Conservation (phyloP, 2,113 vertebrate genomes). For the Clarias batrachus region DNA sequence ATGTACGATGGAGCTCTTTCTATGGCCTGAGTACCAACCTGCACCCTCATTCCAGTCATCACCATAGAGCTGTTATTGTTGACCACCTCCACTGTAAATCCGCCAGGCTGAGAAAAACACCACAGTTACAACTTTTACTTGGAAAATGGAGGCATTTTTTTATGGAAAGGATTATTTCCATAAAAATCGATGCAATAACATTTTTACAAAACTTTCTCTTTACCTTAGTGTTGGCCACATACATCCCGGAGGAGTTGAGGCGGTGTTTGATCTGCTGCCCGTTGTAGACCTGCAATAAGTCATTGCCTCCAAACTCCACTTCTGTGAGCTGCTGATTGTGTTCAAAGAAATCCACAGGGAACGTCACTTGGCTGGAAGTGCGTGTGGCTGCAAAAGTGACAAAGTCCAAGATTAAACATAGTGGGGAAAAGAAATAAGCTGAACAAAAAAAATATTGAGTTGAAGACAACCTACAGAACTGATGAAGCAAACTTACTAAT, state of each 20-base stretch:
- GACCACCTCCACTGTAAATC: slow-evolving; percentile 91
- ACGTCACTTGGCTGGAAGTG: slow-evolving; percentile 93
- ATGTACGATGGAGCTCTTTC: slow-evolving; percentile 92
- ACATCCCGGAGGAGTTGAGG: slow-evolving; percentile 98
- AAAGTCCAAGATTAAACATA: neutral
- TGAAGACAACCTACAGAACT: neutral
- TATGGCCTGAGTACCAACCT: slow-evolving; percentile 92
- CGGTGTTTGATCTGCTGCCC: slow-evolving; percentile 98
- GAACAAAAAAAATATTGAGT: neutral
- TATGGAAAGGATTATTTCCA: too few species aligned
- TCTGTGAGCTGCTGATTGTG: slow-evolving; percentile 98
- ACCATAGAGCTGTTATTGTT: slow-evolving; percentile 98
- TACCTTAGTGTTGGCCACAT: slow-evolving; percentile 99
- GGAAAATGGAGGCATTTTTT: neutral
- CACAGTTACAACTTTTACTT: neutral
- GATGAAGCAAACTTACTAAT: neutral
- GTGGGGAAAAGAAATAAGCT: neutral
- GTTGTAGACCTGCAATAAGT: slow-evolving; percentile 96
- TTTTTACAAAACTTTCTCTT: neutral
- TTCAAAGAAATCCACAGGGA: slow-evolving; percentile 99
- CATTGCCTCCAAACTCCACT: slow-evolving; percentile 95
- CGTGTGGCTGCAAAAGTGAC: slow-evolving; percentile 79
- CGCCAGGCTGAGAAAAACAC: slow-evolving; percentile 79
- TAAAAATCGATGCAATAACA: neutral
- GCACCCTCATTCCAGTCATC: slow-evolving; percentile 97